These are phyloP conservation scores for Fulica atra DNA, from an alignment of 2,113 vertebrate genomes.

Conservation along the genomic window DNA sequence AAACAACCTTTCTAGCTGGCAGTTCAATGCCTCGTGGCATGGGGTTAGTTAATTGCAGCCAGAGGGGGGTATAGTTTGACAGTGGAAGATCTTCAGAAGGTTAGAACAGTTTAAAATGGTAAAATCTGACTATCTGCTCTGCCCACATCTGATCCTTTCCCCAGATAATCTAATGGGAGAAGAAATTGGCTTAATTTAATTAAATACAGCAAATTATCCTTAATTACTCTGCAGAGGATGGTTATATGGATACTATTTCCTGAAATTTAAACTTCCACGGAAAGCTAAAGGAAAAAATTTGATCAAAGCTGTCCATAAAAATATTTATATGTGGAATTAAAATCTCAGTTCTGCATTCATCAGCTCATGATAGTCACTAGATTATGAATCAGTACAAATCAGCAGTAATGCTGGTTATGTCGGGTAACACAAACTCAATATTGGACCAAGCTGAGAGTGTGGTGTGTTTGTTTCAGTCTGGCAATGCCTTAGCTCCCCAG, in stretches of 20 bases:
- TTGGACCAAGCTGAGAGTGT: background rate
- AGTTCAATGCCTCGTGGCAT: fast-evolving
- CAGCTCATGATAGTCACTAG: background rate
- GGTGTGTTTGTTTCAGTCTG: background rate
- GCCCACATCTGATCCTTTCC: background rate
- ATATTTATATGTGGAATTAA: background rate
- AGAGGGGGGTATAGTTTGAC: background rate
- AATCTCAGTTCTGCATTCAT: background rate
- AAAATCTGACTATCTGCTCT: background rate
- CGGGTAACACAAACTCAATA: background rate
- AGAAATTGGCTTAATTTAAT: background rate
- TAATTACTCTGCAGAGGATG: background rate
- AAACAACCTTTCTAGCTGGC: background rate
- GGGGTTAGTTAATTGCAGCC: background rate
- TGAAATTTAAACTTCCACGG: background rate
- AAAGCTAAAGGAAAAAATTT: background rate
- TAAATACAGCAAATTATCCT: background rate
- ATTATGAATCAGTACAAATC: background rate
- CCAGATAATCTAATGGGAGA: background rate
- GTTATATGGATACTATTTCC: background rate
- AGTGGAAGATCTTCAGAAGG: background rate
- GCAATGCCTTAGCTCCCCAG: background rate
- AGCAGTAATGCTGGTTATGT: background rate
- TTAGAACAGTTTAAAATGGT: background rate
- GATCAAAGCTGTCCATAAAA: background rate